Percentiles rank a stretch among this genome's conserved stretches.
These are phyloP conservation scores for Triplophysa bombifrons DNA, from an alignment of 2,797 vertebrate genomes.

Conservation along the genomic window DNA sequence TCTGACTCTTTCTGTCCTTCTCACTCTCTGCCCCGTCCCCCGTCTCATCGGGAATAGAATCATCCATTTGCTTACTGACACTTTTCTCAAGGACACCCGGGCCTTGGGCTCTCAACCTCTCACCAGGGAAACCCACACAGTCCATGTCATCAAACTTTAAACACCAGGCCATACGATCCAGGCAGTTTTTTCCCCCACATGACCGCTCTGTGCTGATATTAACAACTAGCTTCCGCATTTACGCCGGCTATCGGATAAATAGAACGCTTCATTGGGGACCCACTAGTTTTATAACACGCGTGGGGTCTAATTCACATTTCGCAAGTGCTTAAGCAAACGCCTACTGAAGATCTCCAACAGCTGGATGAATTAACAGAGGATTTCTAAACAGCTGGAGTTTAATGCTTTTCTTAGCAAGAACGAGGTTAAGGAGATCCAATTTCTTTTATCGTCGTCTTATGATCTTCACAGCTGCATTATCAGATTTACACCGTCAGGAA, in stretches of 20 bases:
- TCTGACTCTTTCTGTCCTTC: slow-evolving; percentile 9
- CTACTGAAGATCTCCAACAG: slow-evolving; percentile 42
- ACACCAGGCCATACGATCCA: slow-evolving; percentile 20
- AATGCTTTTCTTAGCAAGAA: slow-evolving; percentile 33
- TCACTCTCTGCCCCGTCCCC: slow-evolving; percentile 11
- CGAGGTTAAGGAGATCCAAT: background rate
- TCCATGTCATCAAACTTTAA: slow-evolving; percentile 56
- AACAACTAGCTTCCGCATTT: slow-evolving; percentile 32
- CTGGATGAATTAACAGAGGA: slow-evolving; percentile 46
- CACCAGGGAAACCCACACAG: slow-evolving; percentile 39
- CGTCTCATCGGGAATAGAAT: slow-evolving; percentile 29
- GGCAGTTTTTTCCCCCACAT: slow-evolving; percentile 9
- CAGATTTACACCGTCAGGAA: background rate
- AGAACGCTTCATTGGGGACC: slow-evolving; percentile 46
- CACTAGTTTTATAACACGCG: slow-evolving; percentile 10
- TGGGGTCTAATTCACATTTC: slow-evolving; percentile 55
- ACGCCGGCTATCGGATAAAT: slow-evolving; percentile 34
- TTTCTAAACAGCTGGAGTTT: slow-evolving; percentile 49
- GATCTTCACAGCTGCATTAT: background rate
- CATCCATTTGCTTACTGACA: slow-evolving; percentile 37
- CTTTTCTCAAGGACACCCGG: slow-evolving; percentile 45
- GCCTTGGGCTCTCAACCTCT: slow-evolving; percentile 26
- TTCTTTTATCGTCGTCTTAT: background rate
- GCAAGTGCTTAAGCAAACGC: slow-evolving; percentile 46
- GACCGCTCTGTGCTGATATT: slow-evolving; percentile 5